Evolutionary conservation across 2,888 invertebrate species (phyloP), one percentile per base, ranked within the genome.

Genomic region (Eucera pruinosa): DNA sequence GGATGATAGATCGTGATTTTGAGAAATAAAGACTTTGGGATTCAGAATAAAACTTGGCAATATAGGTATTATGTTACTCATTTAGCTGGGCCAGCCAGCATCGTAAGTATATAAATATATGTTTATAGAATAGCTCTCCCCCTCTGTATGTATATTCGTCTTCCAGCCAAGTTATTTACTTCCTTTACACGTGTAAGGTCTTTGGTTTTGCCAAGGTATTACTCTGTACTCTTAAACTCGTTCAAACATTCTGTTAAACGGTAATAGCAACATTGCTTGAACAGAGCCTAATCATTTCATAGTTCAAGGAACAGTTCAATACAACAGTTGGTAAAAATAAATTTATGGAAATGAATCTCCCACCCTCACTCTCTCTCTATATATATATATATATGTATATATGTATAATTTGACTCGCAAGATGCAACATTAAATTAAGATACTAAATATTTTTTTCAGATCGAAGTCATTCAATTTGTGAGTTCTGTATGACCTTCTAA

Each of bases 21-120:
- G 80, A 75, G 60, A 82, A 71, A 80, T 47, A 76, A 84, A 78
- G 57, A 65, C 78, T 80, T 82, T 74, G 65, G 70, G 80, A 78
- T 77, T 74, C 76, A 85, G 65, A 82, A 85, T 80, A 71, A 85
- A 80, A 80, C 82, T 84, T 85, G 84, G 82, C 81, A 82, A 86
- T 84, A 80, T 79, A 20, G 65, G 78, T 82, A 68, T 80, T 76
- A 86, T 76, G 78, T 78, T 85, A 78, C 71, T 82, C 84, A 58
- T 78, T 70, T 58, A 75, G 50, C 89, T 88, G 90, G 90, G 72
- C 90, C 90, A 88, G 90, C 90, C 90, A 89, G 89, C 71, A 66
- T 80, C 73, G 82, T 80, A 77, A 76, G 85, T 85, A 85, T 86
- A 86, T 86, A 82, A 83, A 85, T 85, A 85, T 85, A 85, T 80